Percentiles rank a stretch among this genome's conserved stretches.
Evolutionary conservation across 2,797 vertebrate species (phyloP).

Genomic region (Moxostoma hubbsi): DNA sequence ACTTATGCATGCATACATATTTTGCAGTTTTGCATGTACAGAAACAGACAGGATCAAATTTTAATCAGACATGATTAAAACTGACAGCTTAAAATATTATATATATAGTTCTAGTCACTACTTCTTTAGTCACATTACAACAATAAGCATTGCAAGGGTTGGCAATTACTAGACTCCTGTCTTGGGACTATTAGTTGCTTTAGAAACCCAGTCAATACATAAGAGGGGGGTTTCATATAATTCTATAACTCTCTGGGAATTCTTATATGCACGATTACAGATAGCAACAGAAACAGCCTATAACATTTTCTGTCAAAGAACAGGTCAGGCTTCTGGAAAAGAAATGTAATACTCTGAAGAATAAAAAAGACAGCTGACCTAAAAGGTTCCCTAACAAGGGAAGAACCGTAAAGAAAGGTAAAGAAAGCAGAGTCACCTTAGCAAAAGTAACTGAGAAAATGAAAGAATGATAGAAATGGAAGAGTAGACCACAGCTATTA

Average conservation of each 20-base stretch:
- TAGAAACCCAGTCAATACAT: constrained; percentile 39
- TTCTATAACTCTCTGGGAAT: constrained; percentile 46
- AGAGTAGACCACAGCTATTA: no score
- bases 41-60: no score
- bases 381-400: constrained; percentile 11
- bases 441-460: no score
- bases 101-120: no score
- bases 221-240: constrained; percentile 16
- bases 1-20: no score
- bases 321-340: constrained; percentile 9
- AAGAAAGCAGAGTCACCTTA: no score
- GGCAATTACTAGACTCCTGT: constrained; percentile 43
- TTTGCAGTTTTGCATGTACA: no score
- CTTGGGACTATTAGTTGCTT: constrained; percentile 47
- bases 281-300: constrained; percentile 2
- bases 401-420: no score
- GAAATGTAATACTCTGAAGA: constrained; percentile 16
- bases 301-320: constrained; percentile 48
- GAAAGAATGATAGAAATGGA: no score
- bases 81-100: no score
- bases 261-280: constrained; percentile 12
- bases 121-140: constrained; percentile 20
- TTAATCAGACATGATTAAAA: no score
- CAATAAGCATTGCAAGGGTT: constrained; percentile 40
- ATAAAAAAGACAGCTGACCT: background rate